A percentile compares a stretch with the other conserved stretches of the same genome.
These are phyloP conservation scores for Boleophthalmus pectinirostris DNA, from an alignment of 2,113 vertebrate species.

Conservation along the genomic window DNA sequence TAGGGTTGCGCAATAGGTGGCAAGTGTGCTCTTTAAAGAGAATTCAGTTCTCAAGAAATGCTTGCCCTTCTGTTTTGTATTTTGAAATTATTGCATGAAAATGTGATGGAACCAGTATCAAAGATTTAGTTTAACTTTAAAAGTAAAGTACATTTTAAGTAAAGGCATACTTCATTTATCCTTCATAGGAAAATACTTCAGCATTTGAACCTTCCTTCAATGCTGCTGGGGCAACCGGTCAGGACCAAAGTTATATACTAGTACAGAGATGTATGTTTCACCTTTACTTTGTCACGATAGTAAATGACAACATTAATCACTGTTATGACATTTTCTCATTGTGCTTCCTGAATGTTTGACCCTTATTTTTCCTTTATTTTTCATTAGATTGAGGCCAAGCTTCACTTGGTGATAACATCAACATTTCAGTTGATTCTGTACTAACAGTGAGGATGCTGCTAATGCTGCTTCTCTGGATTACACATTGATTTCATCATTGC, in stretches of 20 bases:
- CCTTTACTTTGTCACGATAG: background rate
- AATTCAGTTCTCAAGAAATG: background rate
- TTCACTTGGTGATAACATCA: slow-evolving; percentile 5
- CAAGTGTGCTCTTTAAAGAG: background rate
- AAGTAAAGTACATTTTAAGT: no score
- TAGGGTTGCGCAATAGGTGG: background rate
- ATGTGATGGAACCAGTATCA: background rate
- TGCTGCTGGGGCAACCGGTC: no score
- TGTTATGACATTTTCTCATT: background rate
- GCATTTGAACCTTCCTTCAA: background rate
- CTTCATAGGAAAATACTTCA: no score
- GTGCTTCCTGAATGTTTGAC: slow-evolving; percentile 14
- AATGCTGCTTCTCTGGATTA: slow-evolving; percentile 28
- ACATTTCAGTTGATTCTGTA: slow-evolving; percentile 32
- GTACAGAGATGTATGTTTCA: background rate
- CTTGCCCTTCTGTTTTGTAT: no score
- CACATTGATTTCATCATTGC: slow-evolving; percentile 49
- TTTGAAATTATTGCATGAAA: background rate
- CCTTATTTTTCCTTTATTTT: slow-evolving; percentile 32
- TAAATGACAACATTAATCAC: background rate
- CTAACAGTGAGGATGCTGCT: slow-evolving; percentile 16
- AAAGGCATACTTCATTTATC: no score
- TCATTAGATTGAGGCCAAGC: slow-evolving; percentile 23
- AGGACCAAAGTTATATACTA: no score
- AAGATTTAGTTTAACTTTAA: background rate